phyloP scores from a whole-genome alignment of 2,113 vertebrate species.

The Daphoenositta chrysoptera region DNA sequence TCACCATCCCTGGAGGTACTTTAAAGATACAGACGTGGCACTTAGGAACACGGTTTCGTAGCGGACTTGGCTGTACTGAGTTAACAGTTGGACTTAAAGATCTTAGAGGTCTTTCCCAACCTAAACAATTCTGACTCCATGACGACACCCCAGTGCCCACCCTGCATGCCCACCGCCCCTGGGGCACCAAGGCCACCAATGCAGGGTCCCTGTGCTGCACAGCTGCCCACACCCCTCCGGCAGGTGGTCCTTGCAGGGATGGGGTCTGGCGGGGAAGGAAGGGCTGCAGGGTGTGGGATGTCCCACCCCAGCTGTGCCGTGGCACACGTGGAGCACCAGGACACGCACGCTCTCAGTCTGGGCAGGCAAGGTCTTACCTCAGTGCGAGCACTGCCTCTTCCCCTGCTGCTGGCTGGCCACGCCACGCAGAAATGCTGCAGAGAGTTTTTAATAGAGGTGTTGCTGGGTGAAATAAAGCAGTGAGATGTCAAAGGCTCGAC shows the following conservation, averaged over 20 bases:
- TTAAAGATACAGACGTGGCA: neutral
- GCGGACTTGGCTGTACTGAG: neutral
- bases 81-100: neutral
- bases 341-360: fast-evolving
- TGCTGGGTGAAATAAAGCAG: constrained; percentile 18
- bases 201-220: neutral
- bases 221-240: fast-evolving
- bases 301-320: fast-evolving
- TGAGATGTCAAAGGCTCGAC: neutral
- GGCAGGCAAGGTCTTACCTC: neutral
- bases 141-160: neutral
- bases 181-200: fast-evolving
- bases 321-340: fast-evolving
- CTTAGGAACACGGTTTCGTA: neutral
- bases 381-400: neutral
- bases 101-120: neutral
- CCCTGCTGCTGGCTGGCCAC: neutral
- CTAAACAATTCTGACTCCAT: neutral
- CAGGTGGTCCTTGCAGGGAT: neutral
- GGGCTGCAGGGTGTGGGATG: neutral
- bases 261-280: fast-evolving
- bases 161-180: fast-evolving
- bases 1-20: too few relatives aligned
- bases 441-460: constrained; percentile 21
- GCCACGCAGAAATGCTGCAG: neutral